These are phyloP conservation scores for Hyperopisus bebe DNA, from an alignment of 2,113 vertebrate genomes.

Conservation along the genomic window DNA sequence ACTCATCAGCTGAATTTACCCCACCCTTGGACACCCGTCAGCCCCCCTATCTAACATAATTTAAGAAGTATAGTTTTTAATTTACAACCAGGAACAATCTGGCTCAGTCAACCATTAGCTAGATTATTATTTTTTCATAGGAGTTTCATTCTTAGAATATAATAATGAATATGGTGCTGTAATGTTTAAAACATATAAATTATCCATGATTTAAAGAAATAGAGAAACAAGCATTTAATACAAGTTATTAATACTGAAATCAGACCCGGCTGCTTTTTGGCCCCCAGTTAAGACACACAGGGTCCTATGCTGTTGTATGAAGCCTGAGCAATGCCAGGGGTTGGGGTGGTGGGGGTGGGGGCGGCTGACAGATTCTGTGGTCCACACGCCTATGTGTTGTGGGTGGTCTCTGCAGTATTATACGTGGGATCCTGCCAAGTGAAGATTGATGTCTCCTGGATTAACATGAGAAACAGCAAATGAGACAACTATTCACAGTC, in stretches of 20 bases:
- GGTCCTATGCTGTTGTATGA: not conserved
- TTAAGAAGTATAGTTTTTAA: not conserved
- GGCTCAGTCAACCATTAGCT: not conserved
- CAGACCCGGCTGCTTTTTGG: not conserved
- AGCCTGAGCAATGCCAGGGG: not conserved
- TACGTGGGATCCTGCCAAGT: conserved; percentile 20
- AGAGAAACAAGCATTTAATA: not conserved
- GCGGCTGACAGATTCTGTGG: not conserved
- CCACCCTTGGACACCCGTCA: not conserved
- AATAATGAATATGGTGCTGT: not conserved
- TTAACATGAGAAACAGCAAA: conserved; percentile 17
- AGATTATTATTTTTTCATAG: not conserved
- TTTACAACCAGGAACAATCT: not conserved
- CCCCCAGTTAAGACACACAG: not conserved
- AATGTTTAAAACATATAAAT: not conserved
- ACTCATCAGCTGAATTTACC: not conserved
- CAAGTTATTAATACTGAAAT: not conserved
- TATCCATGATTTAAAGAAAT: not conserved
- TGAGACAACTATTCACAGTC: conserved; percentile 19
- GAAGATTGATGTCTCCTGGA: conserved; percentile 22
- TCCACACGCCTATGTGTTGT: not conserved
- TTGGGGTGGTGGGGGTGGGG: not conserved
- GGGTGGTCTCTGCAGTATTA: conserved; percentile 20
- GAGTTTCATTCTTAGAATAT: not conserved
- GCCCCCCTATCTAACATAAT: not conserved